Percentiles rank a stretch among this genome's conserved stretches.
phyloP scores from a whole-genome alignment of 2,888 invertebrate genomes.

The Vanessa cardui region DNA sequence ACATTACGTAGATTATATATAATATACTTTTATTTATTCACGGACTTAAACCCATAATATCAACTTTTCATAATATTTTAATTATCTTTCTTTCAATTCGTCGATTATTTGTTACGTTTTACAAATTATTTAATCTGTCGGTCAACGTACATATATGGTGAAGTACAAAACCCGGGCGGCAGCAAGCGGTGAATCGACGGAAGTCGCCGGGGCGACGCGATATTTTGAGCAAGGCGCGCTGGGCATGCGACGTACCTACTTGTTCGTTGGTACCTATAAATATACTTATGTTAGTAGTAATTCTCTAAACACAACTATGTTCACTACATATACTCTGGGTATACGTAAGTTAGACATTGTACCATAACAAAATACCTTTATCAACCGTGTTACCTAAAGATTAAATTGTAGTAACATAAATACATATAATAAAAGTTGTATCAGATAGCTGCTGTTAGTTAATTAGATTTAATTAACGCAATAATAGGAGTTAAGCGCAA shows the following conservation, averaged over 20 bases:
- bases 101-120: too few species aligned
- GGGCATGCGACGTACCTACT: conserved; percentile 49
- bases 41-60: too few species aligned
- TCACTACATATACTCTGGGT: not conserved
- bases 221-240: conserved; percentile 75
- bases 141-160: conserved; percentile 30
- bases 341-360: too few species aligned
- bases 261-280: conserved; percentile 3
- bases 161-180: conserved; percentile 40
- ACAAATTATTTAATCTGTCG: conserved; percentile 9
- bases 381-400: not conserved
- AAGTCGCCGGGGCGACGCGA: conserved; percentile 72
- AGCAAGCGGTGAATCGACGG: conserved; percentile 68
- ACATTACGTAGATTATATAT: too few species aligned
- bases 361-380: not conserved
- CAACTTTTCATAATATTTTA: too few species aligned
- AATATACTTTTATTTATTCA: too few species aligned
- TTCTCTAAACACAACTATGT: not conserved
- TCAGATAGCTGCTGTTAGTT: not conserved
- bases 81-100: too few species aligned
- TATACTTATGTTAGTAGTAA: not conserved
- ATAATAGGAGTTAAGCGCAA: not conserved
- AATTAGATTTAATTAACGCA: not conserved
- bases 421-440: not conserved
- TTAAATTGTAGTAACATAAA: not conserved